phyloP scores from a whole-genome alignment of 2,888 invertebrate species.

The Torymus texanus region DNA sequence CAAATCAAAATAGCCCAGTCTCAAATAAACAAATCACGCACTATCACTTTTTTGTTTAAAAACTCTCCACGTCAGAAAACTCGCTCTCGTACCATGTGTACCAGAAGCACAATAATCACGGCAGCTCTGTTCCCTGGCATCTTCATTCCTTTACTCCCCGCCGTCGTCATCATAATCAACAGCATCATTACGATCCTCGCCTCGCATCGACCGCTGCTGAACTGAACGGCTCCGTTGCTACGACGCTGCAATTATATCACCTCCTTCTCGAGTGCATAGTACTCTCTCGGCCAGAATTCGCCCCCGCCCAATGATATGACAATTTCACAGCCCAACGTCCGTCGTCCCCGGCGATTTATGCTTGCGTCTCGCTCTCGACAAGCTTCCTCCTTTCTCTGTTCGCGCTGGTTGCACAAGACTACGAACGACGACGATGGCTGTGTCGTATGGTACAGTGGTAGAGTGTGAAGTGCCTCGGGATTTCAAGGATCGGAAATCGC shows the following conservation, averaged over 20 bases:
- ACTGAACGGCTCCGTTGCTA: conserved; percentile 31
- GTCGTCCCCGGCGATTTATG: conserved; percentile 8
- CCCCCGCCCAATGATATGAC: conserved; percentile 65
- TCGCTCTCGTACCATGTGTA: conserved; percentile 31
- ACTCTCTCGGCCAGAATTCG: too few species aligned
- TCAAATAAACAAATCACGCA: too few species aligned
- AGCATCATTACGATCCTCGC: not conserved
- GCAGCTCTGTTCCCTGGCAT: not conserved
- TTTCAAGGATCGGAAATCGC: conserved; percentile 50
- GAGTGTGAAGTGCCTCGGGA: not conserved
- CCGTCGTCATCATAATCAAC: conserved; percentile 32
- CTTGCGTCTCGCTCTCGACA: not conserved
- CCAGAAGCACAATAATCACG: not conserved
- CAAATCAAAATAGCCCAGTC: too few species aligned
- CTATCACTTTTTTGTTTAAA: too few species aligned
- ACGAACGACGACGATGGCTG: conserved; percentile 9
- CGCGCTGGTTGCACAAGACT: conserved; percentile 63
- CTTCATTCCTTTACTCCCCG: not conserved
- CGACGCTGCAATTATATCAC: conserved; percentile 68
- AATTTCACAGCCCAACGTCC: conserved; percentile 63
- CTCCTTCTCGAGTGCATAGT: conserved; percentile 12
- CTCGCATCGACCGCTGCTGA: not conserved
- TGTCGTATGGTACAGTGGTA: not conserved
- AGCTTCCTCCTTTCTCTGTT: conserved; percentile 73
- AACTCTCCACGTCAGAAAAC: too few species aligned